Conservation (phyloP, 1,140 invertebrate species). For the Cherax destructor region DNA sequence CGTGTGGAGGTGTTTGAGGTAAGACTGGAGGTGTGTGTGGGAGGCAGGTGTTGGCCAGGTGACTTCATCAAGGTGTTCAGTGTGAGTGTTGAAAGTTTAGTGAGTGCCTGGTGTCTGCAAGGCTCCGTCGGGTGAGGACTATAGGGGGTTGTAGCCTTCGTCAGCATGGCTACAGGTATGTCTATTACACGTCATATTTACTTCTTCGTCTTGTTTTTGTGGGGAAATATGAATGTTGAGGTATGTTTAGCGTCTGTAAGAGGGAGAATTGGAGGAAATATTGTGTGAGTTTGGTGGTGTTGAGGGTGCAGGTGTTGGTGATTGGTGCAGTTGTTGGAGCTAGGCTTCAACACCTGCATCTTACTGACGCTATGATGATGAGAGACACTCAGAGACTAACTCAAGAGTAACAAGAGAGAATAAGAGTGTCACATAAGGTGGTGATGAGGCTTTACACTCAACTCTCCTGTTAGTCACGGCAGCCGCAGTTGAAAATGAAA, state of each 20-base stretch:
- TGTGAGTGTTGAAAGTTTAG: constrained; percentile 57
- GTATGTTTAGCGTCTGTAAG: too few species aligned
- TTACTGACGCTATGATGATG: too few species aligned
- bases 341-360: too few species aligned
- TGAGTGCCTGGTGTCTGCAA: constrained; percentile 53
- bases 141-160: constrained; percentile 51
- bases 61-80: constrained; percentile 40
- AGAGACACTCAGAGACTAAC: too few species aligned
- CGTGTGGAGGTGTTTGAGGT: neutral
- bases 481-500: constrained; percentile 27
- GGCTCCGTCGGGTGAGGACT: constrained; percentile 46
- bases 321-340: neutral
- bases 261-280: neutral
- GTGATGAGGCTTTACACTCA: neutral
- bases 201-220: too few species aligned
- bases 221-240: too few species aligned
- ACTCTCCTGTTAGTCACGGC: neutral
- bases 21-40: neutral
- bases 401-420: too few species aligned
- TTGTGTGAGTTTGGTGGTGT: neutral
- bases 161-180: constrained; percentile 61
- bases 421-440: too few species aligned
- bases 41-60: constrained; percentile 36
- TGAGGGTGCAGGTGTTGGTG: constrained; percentile 19
- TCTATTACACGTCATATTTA: neutral